Evolutionary conservation across 2,888 invertebrate species (phyloP), one percentile per base, ranked within the genome.

Genomic region (Hemithea aestivaria): DNA sequence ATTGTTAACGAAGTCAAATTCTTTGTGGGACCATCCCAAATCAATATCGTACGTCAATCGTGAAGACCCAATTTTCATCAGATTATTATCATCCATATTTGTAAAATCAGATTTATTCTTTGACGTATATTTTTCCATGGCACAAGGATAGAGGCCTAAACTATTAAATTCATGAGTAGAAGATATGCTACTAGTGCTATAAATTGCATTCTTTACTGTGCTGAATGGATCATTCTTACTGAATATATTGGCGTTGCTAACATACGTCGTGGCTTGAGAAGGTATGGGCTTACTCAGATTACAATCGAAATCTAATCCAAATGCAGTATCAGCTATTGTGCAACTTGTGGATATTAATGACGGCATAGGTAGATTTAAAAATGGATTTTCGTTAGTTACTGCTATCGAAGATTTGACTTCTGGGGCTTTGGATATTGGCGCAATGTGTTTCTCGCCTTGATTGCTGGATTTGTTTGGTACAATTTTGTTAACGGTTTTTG

Each of bases 21-120:
- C 70, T 66, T 85, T 87, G 49, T 87, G 87, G 0, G 87, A 84
- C 87, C 87, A 87, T 7, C 87, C 87, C 26, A 87, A 66, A 48
- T 87, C 87, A 48, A 87, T 85, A 45, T 87, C 87, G 40, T 87
- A 87, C 1, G 87, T 85, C 51, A 87, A 62, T 55, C 87, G 68
- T 6, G 85, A 83, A 3, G 82, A 78, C 1, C 78, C 81, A 31
- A 84, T 81, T 65, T 87, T 87, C 81, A 85, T 85, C 12, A 87
- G 61, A 53, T 74, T 84, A 29, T 30, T 46, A 25, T 87, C 87
- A 52, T 87, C 87, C 10, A 85, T 73, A 54, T 75, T 80, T 25
- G 71, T 49, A 46, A 66, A 83, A 29, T 87, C 85, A 1, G 78
- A 27, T 65, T 87, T 87, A 50, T 65, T 82, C 65, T 87, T 87